Evolutionary conservation across 1,140 invertebrate genomes (phyloP), one percentile per base, ranked within the genome.

Genomic region (Zaprionus davidi): DNA sequence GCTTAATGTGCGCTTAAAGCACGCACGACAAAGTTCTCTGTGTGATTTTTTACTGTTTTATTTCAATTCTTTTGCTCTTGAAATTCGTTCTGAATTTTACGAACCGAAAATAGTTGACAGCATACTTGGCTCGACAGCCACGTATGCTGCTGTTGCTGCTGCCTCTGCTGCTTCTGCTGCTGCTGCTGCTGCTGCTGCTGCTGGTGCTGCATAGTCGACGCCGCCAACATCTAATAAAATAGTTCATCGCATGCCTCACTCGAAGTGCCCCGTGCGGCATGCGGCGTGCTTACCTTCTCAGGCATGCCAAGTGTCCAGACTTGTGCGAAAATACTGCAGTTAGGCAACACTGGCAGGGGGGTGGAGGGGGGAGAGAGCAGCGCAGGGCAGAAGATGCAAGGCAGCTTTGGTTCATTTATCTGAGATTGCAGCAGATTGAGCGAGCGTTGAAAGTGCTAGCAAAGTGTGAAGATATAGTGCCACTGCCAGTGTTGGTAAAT

Each of bases 71-170:
- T 49, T 11, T 9, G 7, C 46, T 20, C 46, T 22, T 20, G 9
- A 51, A 51, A 51, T 15, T 51, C 46, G 46, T 20, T 24, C 31
- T 51, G 22, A 51, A 51, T 51, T 51, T 24, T 51, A 20, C 20
- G 20, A 51, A 51, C 46, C 46, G 46, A 51, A 51, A 51, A 51
- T 51, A 51, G 46, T 51, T 51, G 46, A 51, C 46, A 51, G 46
- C 46, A 51, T 51, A 51, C 46, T 51, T 51, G 20, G 46, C 20
- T 24, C 20, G 20, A 12, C 46, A 13, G 11, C 41, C 1, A 7
- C 41, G 28, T 28, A 28, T 46, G n/a, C 38, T 38, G 38, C n/a
- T 11, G n/a, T 2, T 17, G 6, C 46, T 49, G 20, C 46, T 26
- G 5, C 26, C 5, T 5, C 5, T 26, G 6, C 28, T 28, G 28